phyloP scores from a whole-genome alignment of 2,888 invertebrate species.

The Smittia sp. region DNA sequence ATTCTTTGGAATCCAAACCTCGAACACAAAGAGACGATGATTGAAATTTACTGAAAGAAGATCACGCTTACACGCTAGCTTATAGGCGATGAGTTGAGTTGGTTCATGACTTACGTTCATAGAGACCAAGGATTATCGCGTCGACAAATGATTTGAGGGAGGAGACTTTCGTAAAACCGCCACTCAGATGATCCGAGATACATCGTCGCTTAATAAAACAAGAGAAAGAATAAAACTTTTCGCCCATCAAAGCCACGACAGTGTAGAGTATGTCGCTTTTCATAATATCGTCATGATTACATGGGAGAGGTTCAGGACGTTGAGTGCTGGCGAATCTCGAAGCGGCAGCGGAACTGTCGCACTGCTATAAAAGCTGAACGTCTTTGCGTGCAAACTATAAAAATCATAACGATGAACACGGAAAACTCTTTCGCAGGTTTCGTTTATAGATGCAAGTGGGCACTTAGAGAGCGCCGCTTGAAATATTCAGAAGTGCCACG shows the following conservation, averaged over 20 bases:
- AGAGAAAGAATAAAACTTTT: background rate
- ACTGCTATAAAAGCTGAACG: background rate
- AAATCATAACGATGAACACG: conserved; percentile 18
- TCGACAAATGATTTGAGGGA: background rate
- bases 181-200: too few species aligned
- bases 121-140: background rate
- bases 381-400: conserved; percentile 11
- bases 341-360: too few species aligned
- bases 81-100: background rate
- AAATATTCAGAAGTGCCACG: conserved; percentile 11
- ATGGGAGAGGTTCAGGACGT: background rate
- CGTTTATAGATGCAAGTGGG: background rate
- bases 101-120: too few species aligned
- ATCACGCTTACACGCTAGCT: conserved; percentile 16
- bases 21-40: conserved; percentile 22
- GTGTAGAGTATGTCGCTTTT: conserved; percentile 8
- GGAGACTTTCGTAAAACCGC: background rate
- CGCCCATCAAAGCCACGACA: background rate
- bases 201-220: background rate
- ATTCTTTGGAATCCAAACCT: background rate
- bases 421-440: conserved; percentile 6
- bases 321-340: background rate
- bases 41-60: conserved; percentile 20
- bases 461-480: background rate
- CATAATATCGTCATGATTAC: conserved; percentile 28